These are phyloP conservation scores for Lasioglossum morio DNA, from an alignment of 2,888 invertebrate genomes.

Conservation along the genomic window DNA sequence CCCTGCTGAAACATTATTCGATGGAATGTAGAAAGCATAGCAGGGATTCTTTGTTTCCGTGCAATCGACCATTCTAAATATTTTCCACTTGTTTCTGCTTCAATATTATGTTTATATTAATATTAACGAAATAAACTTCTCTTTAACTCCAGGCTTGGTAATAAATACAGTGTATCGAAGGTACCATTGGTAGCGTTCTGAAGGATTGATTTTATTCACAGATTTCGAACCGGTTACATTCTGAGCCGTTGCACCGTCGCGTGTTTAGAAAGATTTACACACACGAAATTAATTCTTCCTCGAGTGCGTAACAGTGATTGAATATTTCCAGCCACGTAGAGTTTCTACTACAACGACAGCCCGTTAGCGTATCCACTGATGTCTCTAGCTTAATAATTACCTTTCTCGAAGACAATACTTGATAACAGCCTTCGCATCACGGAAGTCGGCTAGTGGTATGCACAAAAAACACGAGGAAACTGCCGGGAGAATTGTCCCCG, in stretches of 20 bases:
- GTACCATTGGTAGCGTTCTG: background rate
- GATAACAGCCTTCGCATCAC: slow-evolving; percentile 60
- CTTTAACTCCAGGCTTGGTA: background rate
- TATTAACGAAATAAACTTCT: background rate
- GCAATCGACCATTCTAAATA: background rate
- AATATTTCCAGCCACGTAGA: background rate
- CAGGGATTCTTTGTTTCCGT: background rate
- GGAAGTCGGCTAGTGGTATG: slow-evolving; percentile 67
- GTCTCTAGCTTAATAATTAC: slow-evolving; percentile 48
- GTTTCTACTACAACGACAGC: background rate
- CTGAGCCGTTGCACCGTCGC: background rate
- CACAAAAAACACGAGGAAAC: slow-evolving; percentile 70
- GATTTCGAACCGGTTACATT: background rate
- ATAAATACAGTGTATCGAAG: background rate
- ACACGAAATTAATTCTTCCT: background rate
- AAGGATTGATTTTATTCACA: background rate
- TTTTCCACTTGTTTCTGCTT: background rate
- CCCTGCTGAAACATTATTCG: background rate
- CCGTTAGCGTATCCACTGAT: background rate
- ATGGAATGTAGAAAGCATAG: slow-evolving; percentile 1
- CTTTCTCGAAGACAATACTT: slow-evolving; percentile 43
- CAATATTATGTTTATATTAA: background rate
- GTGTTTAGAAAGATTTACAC: background rate
- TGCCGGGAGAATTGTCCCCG: slow-evolving; percentile 45
- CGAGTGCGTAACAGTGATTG: background rate